Evolutionary conservation across 2,797 vertebrate species (phyloP), one percentile per base, ranked within the genome.

Genomic region (Pseudochromis fuscus): DNA sequence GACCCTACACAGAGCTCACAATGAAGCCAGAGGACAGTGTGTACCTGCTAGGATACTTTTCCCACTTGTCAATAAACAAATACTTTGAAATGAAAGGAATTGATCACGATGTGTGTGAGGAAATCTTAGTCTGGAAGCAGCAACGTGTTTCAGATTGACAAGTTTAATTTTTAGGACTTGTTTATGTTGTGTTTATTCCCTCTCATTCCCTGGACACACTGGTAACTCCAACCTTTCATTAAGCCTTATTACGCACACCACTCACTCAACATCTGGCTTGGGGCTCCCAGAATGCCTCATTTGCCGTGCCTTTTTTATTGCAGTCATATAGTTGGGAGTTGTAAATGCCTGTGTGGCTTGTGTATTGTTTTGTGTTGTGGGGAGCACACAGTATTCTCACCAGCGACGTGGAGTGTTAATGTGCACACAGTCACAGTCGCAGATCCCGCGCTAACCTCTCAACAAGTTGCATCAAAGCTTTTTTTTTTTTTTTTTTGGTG

Each of bases 181-280:
- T 94, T 93, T 92, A 94, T 93, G 92, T 92, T 87, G 89, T 93
- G 91, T 94, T 94, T 93, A 93, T 93, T 89, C 86, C 86, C 81
- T 85, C 82, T 88, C 85, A 50, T 88, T 92, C 88, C 88, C 87
- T 37, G 87, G 86, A 90, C 88, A 88, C 88, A 88, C 85, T 87
- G 88, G 81, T 85, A 89, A 89, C 84, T 90, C 91, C 88, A 90
- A 78, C 88, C 91, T 88, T 92, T 94, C 92, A 93, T 94, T 94
- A 93, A 88, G 90, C 87, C 88, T 91, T 91, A 90, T 93, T 92
- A 92, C 77, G 52, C 88, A 85, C 88, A 90, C 88, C 90, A 88
- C 89, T 91, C 87, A 83, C 89, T 91, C 90, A 87, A 89, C 92
- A 93, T 92, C 92, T 94, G 92, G 93, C 91, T 89, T 64, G 86